phyloP scores from a whole-genome alignment of 2,797 vertebrate genomes.

The Pyrocephalus nanus region DNA sequence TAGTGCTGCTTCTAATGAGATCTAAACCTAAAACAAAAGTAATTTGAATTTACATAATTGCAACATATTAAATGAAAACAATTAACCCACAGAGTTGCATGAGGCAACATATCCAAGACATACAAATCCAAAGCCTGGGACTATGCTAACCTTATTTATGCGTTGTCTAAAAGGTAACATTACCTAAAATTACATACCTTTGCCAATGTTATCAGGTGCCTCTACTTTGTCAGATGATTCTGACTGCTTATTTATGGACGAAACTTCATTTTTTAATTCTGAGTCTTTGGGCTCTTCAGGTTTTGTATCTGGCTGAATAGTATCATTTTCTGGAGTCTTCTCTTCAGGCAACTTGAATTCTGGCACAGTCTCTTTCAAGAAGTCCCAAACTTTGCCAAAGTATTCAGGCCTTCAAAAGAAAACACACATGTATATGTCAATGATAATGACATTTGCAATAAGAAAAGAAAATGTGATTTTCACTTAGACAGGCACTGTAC shows the following conservation, averaged over 20 bases:
- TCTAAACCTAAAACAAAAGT: background rate
- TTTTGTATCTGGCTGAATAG: constrained; percentile 33
- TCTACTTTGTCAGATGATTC: constrained; percentile 66
- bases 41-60: background rate
- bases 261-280: constrained; percentile 58
- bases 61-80: background rate
- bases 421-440: background rate
- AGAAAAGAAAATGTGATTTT: background rate
- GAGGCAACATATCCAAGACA: background rate
- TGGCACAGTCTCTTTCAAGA: constrained; percentile 82
- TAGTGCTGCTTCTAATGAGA: background rate
- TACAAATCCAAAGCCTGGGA: background rate
- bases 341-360: constrained; percentile 78
- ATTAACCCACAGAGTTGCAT: background rate
- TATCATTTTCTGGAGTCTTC: constrained; percentile 39
- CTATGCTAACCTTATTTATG: background rate
- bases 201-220: constrained; percentile 59
- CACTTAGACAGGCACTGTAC: background rate
- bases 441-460: background rate
- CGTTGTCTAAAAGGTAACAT: background rate
- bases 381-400: constrained; percentile 80
- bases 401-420: constrained; percentile 73
- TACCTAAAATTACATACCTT: constrained; percentile 68
- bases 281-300: constrained; percentile 36
- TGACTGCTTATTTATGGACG: background rate